phyloP scores from a whole-genome alignment of 30 jellyfish, hydroid and myxozoan species.

The Cassiopea andromeda region DNA sequence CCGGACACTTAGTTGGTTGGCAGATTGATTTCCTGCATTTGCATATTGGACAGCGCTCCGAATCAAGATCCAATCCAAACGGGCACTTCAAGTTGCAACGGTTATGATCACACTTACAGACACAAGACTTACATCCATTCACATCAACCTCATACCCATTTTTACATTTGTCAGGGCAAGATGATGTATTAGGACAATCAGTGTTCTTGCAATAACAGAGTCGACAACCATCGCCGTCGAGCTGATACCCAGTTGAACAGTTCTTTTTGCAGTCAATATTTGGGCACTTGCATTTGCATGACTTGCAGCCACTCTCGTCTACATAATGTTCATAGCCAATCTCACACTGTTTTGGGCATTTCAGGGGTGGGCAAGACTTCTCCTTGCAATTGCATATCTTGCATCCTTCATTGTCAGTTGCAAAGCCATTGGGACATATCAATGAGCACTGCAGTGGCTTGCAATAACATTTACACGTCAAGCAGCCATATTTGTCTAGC shows the following conservation, averaged over 20 bases:
- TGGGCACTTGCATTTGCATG: not conserved
- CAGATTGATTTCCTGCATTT: not conserved
- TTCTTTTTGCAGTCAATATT: not conserved
- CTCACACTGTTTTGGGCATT: not conserved
- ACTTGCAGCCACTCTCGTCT: not conserved
- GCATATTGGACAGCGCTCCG: not conserved
- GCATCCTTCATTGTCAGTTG: not conserved
- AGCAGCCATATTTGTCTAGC: not conserved
- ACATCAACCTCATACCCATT: not conserved
- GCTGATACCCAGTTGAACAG: not conserved
- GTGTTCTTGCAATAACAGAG: not conserved
- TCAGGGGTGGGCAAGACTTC: not conserved
- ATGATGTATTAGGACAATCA: not conserved
- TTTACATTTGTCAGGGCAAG: not conserved
- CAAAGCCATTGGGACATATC: not conserved
- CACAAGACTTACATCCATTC: not conserved
- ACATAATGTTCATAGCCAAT: not conserved
- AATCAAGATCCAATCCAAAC: not conserved
- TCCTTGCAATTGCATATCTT: constrained; percentile 5
- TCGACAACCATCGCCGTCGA: not conserved
- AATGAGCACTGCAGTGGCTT: not conserved
- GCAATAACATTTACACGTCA: not conserved
- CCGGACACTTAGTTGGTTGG: not conserved
- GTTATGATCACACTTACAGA: not conserved
- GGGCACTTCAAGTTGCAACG: not conserved